These are phyloP conservation scores for Petroica traversi DNA, from an alignment of 2,113 vertebrate genomes.

Conservation along the genomic window DNA sequence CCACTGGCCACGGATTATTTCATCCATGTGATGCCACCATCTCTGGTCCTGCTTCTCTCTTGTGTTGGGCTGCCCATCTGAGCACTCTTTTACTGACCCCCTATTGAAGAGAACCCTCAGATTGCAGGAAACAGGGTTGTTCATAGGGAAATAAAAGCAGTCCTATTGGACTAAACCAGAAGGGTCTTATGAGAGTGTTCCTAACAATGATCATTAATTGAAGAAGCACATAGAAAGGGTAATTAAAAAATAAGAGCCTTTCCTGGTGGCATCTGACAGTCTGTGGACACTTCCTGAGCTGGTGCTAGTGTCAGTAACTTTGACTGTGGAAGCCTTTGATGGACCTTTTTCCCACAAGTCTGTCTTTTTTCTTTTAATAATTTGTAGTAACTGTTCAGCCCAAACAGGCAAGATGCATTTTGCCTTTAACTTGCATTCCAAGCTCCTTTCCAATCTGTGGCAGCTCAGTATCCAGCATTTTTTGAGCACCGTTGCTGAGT, in stretches of 20 bases:
- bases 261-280: neutral
- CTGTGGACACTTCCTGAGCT: neutral
- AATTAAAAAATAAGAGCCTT: neutral
- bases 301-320: accelerated
- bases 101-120: neutral
- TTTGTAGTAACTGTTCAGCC: neutral
- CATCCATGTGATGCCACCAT: neutral
- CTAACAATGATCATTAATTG: neutral
- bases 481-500: neutral
- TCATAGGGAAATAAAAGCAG: neutral
- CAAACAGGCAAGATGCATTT: neutral
- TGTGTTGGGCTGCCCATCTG: neutral
- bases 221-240: neutral
- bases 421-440: neutral
- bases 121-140: neutral
- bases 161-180: neutral
- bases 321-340: neutral
- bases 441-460: neutral
- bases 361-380: neutral
- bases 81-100: neutral
- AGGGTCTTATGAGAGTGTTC: neutral
- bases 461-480: neutral
- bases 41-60: neutral
- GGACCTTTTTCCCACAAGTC: neutral
- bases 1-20: neutral